A percentile compares a stretch with the other conserved stretches of the same genome.
Evolutionary conservation across 2,797 vertebrate genomes (phyloP).

Genomic region (Hirundo rustica): DNA sequence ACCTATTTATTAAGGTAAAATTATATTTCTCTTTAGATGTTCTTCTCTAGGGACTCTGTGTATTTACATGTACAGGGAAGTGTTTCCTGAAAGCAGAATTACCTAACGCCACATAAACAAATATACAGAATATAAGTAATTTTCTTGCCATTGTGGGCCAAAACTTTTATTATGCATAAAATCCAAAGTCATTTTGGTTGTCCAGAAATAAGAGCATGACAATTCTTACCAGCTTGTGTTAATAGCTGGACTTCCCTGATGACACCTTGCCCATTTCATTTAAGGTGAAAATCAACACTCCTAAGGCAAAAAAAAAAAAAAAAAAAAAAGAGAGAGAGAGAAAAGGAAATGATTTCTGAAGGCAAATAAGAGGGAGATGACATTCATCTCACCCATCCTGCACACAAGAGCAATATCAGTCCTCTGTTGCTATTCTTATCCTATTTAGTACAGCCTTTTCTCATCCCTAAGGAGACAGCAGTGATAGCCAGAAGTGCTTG

Average conservation of each 20-base stretch:
- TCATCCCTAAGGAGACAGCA: background rate
- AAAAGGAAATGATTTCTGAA: background rate
- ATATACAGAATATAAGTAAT: background rate
- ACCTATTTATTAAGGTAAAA: conserved; percentile 66
- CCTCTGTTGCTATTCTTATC: conserved; percentile 1
- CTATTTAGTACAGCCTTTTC: background rate
- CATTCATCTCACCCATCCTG: background rate
- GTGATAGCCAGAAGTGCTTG: background rate
- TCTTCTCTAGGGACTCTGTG: background rate
- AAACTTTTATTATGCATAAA: background rate
- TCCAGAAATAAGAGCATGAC: background rate
- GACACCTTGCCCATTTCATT: background rate
- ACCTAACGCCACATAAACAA: background rate
- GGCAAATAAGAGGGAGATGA: background rate
- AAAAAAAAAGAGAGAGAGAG: background rate
- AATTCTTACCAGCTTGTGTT: background rate
- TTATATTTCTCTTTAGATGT: conserved; percentile 47
- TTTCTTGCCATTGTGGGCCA: background rate
- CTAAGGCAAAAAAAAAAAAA: background rate
- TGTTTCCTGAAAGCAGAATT: background rate
- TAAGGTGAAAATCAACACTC: background rate
- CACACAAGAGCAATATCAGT: background rate
- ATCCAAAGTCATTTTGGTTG: background rate
- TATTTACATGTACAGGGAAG: background rate
- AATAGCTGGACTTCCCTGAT: background rate